Base-by-base conservation (phyloP, 37 sponge, comb jelly and placozoan species). In the Beroe forskalii region DNA sequence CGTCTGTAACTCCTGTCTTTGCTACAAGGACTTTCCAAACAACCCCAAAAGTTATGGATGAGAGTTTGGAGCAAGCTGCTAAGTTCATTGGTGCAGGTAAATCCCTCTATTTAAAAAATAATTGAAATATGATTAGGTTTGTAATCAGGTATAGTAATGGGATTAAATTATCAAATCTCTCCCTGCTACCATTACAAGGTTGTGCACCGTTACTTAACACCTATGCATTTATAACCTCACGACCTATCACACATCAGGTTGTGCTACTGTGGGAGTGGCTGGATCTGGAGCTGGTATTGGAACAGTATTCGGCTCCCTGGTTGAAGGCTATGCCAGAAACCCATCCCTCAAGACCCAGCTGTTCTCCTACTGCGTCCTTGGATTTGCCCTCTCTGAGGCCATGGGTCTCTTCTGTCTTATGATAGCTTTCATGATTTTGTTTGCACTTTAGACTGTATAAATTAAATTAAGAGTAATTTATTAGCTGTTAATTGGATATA, bases 341-440 rank as follows among this genome's bases (percentile, higher is more conserved):
- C 96, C 96, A 30, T 94, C 44, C n/a, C n/a, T n/a, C n/a, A n/a
- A n/a, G n/a, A n/a, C n/a, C n/a, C n/a, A n/a, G n/a, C n/a, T n/a
- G n/a, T n/a, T n/a, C n/a, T n/a, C n/a, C n/a, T n/a, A n/a, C n/a
- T n/a, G n/a, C n/a, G n/a, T n/a, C n/a, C n/a, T n/a, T n/a, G n/a
- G n/a, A n/a, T n/a, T n/a, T n/a, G n/a, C n/a, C n/a, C n/a, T n/a
- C n/a, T n/a, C n/a, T n/a, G n/a, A n/a, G n/a, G n/a, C n/a, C n/a
- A n/a, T n/a, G n/a, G n/a, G n/a, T n/a, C n/a, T n/a, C n/a, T 95
- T 95, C 91, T 96, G 97, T 94, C 91, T 96, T 76, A 96, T 96
- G 95, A 95, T 95, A 92, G 93, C 94, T 39, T 96, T 96, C 75
- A 91, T 96, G 91, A 93, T 96, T 40, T 91, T 95, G 41, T 96